A percentile compares a stretch with the other conserved stretches of the same genome.
These are phyloP conservation scores for Drosophila santomea DNA, from an alignment of 1,140 invertebrate species.

Conservation along the genomic window DNA sequence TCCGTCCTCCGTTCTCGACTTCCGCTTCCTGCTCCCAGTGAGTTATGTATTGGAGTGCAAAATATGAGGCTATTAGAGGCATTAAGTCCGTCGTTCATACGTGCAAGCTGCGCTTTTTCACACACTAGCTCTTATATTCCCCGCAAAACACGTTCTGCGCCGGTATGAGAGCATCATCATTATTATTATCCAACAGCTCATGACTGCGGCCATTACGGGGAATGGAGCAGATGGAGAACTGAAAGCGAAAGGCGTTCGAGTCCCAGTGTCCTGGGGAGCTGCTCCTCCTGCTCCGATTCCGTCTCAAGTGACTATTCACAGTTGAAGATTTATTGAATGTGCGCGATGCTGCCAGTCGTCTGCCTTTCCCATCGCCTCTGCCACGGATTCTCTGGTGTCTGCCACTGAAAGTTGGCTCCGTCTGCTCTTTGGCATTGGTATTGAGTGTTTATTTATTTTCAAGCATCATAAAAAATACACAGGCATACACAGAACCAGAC, in stretches of 20 bases:
- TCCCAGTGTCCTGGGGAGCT: constrained; percentile 20
- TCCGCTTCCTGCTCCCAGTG: constrained; percentile 26
- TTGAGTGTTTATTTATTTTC: constrained; percentile 83
- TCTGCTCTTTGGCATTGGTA: constrained; percentile 78
- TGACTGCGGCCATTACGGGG: constrained; percentile 71
- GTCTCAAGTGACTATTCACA: constrained; percentile 80
- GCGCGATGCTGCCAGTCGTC: constrained; percentile 52
- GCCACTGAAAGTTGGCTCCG: constrained; percentile 59
- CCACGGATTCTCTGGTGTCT: constrained; percentile 35
- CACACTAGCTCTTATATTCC: constrained; percentile 39
- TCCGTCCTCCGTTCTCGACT: constrained; percentile 1
- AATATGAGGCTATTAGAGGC: constrained; percentile 74
- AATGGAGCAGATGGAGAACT: constrained; percentile 42
- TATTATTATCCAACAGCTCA: constrained; percentile 57
- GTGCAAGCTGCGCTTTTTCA: constrained; percentile 79
- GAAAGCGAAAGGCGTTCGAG: constrained; percentile 71
- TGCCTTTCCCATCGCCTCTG: constrained; percentile 25
- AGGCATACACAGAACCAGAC: constrained; percentile 43
- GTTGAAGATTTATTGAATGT: constrained; percentile 80
- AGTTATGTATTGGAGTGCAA: constrained; percentile 63
- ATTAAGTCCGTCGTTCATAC: constrained; percentile 46
- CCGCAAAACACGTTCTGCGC: constrained; percentile 8
- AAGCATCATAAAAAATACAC: constrained; percentile 81
- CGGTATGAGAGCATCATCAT: constrained; percentile 46
- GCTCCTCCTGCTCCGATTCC: constrained; percentile 23